Evolutionary conservation across 2,888 invertebrate genomes (phyloP), one percentile per base, ranked within the genome.

Genomic region (Spisula solida): DNA sequence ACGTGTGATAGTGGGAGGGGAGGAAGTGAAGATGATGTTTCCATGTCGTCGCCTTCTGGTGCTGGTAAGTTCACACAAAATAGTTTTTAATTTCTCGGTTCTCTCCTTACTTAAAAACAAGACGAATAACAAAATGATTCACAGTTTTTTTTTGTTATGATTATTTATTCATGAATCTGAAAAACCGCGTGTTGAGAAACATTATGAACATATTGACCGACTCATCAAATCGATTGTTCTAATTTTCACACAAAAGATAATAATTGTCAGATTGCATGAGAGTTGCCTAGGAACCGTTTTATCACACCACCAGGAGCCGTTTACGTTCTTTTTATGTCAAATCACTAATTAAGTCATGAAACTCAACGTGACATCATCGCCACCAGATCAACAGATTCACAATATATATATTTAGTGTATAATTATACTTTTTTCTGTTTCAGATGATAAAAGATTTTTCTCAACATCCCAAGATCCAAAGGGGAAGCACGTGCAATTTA

Each of bases 21-120:
- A 79, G 93, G 93, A 34, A 93, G 93, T 86, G 93, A 93, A 84
- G 93, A 93, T 87, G 93, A 93, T 82, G 91, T 93, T n/a, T 92
- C 92, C 4, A 91, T 88, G 29, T 88, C 91, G 14, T 92, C 92
- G 29, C 92, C 92, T 56, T 41, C 41, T 16, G 70, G 84, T 31
- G 81, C 86, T 70, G 92, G 92, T 92, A 88, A 80, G 47, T 47
- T 48, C 10, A 48, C 29, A 34, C 47, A 78, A 78, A 12, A 20
- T 78, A 34, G 0, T 78, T 20, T 12, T 70, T 34, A 25, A n/a
- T 66, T 66, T 12, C 8, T 66, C 41, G 2, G 4, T 10, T 66
- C 25, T 25, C 25, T 25, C n/a, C 8, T 25, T 25, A 25, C n/a
- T n/a, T n/a, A n/a, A n/a, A n/a, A n/a, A 2, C 25, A 1, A 10